These are phyloP conservation scores for Novumbra hubbsi DNA, from an alignment of 2,797 vertebrate species.

Conservation along the genomic window DNA sequence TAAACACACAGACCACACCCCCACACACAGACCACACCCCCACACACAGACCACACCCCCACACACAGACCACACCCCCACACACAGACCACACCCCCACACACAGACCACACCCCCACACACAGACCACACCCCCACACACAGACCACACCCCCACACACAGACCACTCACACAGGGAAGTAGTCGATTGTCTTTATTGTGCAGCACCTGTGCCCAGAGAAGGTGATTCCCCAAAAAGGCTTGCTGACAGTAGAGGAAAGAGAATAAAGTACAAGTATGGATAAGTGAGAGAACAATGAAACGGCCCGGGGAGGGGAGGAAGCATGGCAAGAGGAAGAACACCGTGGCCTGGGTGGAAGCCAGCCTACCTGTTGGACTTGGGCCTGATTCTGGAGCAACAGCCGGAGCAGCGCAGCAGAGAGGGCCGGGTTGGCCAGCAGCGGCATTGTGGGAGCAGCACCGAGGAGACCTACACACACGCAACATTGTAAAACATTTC, in stretches of 20 bases:
- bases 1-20: too few species aligned
- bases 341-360: neutral
- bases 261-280: constrained; percentile 5
- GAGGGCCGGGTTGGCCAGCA: constrained; percentile 82
- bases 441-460: constrained; percentile 79
- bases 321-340: neutral
- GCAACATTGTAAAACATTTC: too few species aligned
- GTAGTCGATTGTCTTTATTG: constrained; percentile 73
- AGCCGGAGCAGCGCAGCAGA: constrained; percentile 86
- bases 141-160: constrained; percentile 47
- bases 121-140: too few species aligned
- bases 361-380: constrained; percentile 80
- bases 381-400: constrained; percentile 85
- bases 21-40: too few species aligned
- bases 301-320: neutral
- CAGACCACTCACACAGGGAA: constrained; percentile 74
- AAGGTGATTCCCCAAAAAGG: constrained; percentile 78
- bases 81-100: too few species aligned
- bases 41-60: too few species aligned
- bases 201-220: constrained; percentile 80
- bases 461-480: constrained; percentile 81
- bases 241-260: constrained; percentile 72
- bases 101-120: too few species aligned
- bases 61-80: too few species aligned
- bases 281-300: constrained; percentile 5